Percentiles rank a stretch among this genome's conserved stretches.
phyloP scores from a whole-genome alignment of 2,113 vertebrate species.

The Mus spicilegus region DNA sequence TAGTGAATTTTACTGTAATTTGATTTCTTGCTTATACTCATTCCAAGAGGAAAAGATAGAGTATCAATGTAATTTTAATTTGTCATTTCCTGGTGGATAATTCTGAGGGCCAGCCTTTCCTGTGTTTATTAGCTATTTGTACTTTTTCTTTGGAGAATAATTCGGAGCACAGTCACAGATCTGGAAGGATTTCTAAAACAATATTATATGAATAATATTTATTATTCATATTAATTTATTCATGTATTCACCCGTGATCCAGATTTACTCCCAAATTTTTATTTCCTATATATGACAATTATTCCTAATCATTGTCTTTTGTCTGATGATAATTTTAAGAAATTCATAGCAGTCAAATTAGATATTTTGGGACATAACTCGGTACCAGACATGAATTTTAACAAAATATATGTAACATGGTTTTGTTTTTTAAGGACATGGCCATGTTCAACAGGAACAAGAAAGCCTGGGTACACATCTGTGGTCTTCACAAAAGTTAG shows the following conservation, averaged over 20 bases:
- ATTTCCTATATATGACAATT: conserved; percentile 19
- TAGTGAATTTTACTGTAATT: not conserved
- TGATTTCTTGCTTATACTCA: not conserved
- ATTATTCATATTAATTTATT: not conserved
- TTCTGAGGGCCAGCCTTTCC: too few relatives aligned
- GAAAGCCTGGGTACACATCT: not conserved
- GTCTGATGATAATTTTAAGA: conserved; percentile 35
- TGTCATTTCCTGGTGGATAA: not conserved
- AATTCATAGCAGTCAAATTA: conserved; percentile 35
- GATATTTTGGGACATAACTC: not conserved
- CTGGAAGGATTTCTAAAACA: conserved; percentile 2
- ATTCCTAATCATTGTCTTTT: conserved; percentile 3
- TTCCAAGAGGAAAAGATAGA: not conserved
- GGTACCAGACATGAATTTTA: not conserved
- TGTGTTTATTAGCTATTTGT: not conserved
- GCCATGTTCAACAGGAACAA: not conserved
- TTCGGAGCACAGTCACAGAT: not conserved
- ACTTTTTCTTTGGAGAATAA: not conserved
- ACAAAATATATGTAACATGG: not conserved
- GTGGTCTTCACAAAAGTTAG: not conserved
- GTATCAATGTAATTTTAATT: not conserved
- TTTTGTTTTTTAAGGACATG: not conserved
- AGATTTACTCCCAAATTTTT: conserved; percentile 41
- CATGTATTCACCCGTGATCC: not conserved
- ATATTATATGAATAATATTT: conserved; percentile 61